These are phyloP conservation scores for Myotis vivesi DNA, from an alignment of 2,797 vertebrate species.

Conservation along the genomic window DNA sequence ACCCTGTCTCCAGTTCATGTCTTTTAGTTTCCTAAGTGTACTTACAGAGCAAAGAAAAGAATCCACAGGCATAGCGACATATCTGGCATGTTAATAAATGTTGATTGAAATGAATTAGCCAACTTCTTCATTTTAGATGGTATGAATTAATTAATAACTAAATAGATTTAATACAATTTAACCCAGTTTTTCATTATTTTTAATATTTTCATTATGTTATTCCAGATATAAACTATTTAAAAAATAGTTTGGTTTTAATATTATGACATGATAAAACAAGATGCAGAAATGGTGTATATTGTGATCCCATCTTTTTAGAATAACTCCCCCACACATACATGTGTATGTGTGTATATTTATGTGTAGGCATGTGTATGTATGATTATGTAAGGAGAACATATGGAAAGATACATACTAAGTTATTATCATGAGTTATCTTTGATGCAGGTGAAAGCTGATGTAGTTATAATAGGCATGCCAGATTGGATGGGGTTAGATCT, in stretches of 20 bases:
- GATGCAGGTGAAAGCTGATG: neutral
- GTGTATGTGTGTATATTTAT: neutral
- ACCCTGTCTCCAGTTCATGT: neutral
- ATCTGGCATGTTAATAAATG: neutral
- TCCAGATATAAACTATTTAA: neutral
- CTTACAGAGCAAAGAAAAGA: neutral
- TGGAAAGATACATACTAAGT: neutral
- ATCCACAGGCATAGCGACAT: neutral
- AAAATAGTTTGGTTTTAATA: neutral
- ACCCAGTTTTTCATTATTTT: neutral
- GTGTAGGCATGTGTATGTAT: neutral
- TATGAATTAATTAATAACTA: constrained; percentile 31
- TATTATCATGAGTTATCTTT: neutral
- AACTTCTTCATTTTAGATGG: constrained; percentile 15
- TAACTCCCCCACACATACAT: neutral
- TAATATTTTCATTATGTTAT: constrained; percentile 38
- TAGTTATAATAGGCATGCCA: neutral
- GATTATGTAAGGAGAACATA: neutral
- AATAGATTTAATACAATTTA: constrained; percentile 26
- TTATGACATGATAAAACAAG: neutral
- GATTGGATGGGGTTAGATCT: neutral
- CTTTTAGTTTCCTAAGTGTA: neutral
- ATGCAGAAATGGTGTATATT: neutral
- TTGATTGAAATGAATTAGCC: neutral
- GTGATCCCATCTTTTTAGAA: neutral